Conservation (phyloP, 92 coral and sea anemone species). For the Palythoa heliodiscus region DNA sequence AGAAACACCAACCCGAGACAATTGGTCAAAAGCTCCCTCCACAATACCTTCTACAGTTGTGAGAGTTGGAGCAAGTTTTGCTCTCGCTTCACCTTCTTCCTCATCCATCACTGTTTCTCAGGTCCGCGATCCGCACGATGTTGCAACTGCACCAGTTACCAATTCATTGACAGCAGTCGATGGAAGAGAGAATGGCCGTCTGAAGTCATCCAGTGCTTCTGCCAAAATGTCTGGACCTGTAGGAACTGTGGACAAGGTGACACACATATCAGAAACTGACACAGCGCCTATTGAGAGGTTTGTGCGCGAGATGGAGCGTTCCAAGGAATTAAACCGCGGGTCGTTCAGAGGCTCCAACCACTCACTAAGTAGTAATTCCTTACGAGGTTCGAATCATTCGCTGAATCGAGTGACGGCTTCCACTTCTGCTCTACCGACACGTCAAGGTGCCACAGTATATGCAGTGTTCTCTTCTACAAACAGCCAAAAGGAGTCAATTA, state of each 20-base stretch:
- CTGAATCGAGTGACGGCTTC: constrained; percentile 24
- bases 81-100: constrained; percentile 22
- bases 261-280: constrained; percentile 1
- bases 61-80: constrained; percentile 31
- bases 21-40: background rate
- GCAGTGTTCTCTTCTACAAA: constrained; percentile 30
- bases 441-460: constrained; percentile 25
- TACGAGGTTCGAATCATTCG: constrained; percentile 31
- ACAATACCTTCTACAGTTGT: constrained; percentile 28
- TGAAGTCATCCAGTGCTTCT: background rate
- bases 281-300: constrained; percentile 34
- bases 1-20: background rate
- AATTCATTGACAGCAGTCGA: background rate
- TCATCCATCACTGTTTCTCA: constrained; percentile 5
- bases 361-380: constrained; percentile 7
- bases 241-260: background rate
- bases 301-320: constrained; percentile 42
- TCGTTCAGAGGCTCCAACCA: constrained; percentile 36
- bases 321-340: constrained; percentile 33
- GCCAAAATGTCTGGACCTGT: background rate
- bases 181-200: background rate
- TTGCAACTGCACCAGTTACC: constrained; percentile 18
- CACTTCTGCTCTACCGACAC: constrained; percentile 6
- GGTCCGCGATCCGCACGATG: background rate
- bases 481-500: constrained; percentile 5